Base-by-base conservation (phyloP, 92 coral and sea anemone genomes). In the Actinernus sp. region DNA sequence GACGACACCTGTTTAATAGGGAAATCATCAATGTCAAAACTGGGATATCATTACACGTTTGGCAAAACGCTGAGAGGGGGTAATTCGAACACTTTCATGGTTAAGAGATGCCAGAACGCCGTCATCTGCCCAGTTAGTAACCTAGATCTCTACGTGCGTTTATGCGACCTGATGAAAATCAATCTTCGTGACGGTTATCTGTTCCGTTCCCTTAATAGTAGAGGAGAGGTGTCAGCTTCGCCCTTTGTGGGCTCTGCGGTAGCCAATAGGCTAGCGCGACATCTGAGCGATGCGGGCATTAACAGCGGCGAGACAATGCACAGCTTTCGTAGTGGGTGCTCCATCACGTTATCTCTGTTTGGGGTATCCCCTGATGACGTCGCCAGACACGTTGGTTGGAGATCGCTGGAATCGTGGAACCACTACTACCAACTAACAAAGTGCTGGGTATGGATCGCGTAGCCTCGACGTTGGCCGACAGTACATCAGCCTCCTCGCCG, bases 241-340 rank as follows among this genome's bases (percentile, higher is more conserved):
- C 78, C 71, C 26, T 78, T 67, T 47, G 26, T 68, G 14, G 77
- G 70, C 2, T 68, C 77, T 17, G 70, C 85, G 20, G 78, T 68
- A 0, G 64, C 62, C 26, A 60, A 67, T 25, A 58, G 77, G 25
- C 77, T 78, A 27, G 9, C 13, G 13, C 50, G 2, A 1, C 49
- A 68, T 36, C 70, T 79, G 3, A 18, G 9, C 48, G 34, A 44
- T 30, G 49, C 41, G 18, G 43, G 41, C 16, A 50, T 79, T 26
- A 17, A 79, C 51, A 49, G 44, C n/a, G 83, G 83, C 18, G 83
- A 75, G 30, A 63, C 83, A 2, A 36, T 56, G 53, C 66, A 75
- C 16, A 75, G 83, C 57, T 75, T 75, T 33, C 26, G 58, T 6
- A 26, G 63, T 26, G 82, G 82, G 14, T 63, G 74, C 44, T 63